phyloP scores from a whole-genome alignment of 2,797 vertebrate genomes.

The Notolepis coatsorum region DNA sequence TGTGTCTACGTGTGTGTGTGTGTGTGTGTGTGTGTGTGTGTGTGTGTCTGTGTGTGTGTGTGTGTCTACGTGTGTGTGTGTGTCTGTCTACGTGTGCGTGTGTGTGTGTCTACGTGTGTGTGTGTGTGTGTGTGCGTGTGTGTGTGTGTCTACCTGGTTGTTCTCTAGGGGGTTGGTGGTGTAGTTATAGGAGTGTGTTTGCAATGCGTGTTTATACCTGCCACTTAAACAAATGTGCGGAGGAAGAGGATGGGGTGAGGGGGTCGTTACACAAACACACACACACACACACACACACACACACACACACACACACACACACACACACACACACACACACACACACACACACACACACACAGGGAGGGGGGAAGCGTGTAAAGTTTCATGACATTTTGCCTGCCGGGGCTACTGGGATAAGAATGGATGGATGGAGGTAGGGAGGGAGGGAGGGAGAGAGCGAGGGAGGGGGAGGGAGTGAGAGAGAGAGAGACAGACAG shows the following conservation, averaged over 20 bases:
- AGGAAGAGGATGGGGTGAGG: too few relatives aligned
- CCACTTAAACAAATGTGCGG: too few relatives aligned
- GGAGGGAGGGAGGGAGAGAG: slow-evolving; percentile 20
- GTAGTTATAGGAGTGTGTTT: neutral
- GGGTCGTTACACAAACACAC: too few relatives aligned
- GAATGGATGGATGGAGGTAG: neutral
- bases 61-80: too few relatives aligned
- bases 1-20: too few relatives aligned
- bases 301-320: neutral
- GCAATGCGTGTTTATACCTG: neutral
- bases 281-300: too few relatives aligned
- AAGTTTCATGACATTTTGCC: slow-evolving; percentile 44
- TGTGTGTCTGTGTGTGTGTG: too few relatives aligned
- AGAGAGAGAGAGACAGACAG: neutral
- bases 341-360: neutral
- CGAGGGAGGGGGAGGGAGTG: slow-evolving; percentile 6
- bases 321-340: neutral
- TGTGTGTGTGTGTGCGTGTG: too few relatives aligned
- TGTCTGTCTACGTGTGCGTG: too few relatives aligned
- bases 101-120: too few relatives aligned
- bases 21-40: too few relatives aligned
- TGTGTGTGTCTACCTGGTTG: too few relatives aligned
- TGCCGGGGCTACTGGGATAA: slow-evolving; percentile 15
- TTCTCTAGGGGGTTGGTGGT: neutral
- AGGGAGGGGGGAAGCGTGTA: neutral